Conservation (phyloP, 2,888 invertebrate species). For the Cheiracanthium punctorium region DNA sequence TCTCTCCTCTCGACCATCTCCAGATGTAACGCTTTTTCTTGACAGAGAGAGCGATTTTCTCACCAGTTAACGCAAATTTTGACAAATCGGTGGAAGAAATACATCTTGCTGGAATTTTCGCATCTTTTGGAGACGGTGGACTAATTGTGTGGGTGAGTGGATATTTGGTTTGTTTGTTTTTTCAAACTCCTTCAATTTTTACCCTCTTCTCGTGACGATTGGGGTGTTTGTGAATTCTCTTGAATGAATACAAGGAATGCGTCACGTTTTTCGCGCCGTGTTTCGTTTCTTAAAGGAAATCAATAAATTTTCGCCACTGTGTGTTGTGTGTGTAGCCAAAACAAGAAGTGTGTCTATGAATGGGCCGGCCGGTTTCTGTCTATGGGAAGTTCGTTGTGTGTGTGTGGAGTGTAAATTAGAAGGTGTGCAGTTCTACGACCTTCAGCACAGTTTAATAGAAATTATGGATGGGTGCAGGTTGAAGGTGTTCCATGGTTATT, state of each 20-base stretch:
- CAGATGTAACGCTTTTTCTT: not conserved
- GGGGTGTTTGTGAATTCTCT: not conserved
- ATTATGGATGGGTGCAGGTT: no score
- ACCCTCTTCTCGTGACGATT: no score
- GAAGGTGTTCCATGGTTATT: no score
- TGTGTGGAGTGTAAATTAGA: not conserved
- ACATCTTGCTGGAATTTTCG: not conserved
- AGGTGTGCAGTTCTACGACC: not conserved
- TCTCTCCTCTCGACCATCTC: not conserved
- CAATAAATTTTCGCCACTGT: constrained; percentile 11
- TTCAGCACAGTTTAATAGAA: no score
- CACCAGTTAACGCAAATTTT: not conserved
- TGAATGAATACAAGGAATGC: not conserved
- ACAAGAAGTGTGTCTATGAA: constrained; percentile 17
- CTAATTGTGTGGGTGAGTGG: not conserved
- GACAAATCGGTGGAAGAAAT: not conserved
- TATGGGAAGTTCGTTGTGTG: not conserved
- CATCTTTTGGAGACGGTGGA: not conserved
- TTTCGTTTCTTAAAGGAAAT: constrained; percentile 15
- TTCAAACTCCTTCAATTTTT: no score
- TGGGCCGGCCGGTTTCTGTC: not conserved
- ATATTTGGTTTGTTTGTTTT: not conserved
- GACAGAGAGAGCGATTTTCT: not conserved
- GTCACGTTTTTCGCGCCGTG: not conserved
- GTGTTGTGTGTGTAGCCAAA: no score